Evolutionary conservation across 2,113 vertebrate species (phyloP), one percentile per base, ranked within the genome.

Genomic region (Condylura cristata): DNA sequence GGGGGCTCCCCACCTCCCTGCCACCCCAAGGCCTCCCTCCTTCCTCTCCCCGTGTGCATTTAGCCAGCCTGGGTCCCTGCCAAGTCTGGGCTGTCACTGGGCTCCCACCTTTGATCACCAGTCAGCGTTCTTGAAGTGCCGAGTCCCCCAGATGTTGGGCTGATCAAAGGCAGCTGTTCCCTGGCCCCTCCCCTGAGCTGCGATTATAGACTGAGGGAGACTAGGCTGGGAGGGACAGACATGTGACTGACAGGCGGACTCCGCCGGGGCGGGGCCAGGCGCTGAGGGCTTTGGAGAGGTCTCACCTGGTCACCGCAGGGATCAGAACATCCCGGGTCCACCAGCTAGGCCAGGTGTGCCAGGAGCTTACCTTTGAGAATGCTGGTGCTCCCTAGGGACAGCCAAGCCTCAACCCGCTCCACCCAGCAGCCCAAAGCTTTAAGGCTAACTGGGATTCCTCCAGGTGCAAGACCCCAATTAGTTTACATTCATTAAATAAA

Each of bases 111-210:
- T 98, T 98, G 98, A 98, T 98, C 98, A 98, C 95, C 90, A 97
- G 96, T 90, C 97, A 72, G 97, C 97, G 98, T 98, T 97, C 97
- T 97, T 98, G 97, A 90, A 97, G 97, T 74, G 95, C 97, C 97
- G 96, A 93, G 61, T 97, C 97, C 97, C 98, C 98, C 98, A 98
- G 98, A 98, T 98, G 98, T 98, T 98, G 97, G 0, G 0, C 89
- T 98, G 98, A 98, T 98, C 98, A 98, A 98, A 98, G 98, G 98
- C 98, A 98, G 98, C 98, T 98, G 98, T 91, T 98, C 97, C 96
- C 97, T 0, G 61, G 97, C 87, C 39, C 97, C 97, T 95, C 97
- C 97, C 98, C 98, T 93, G 96, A 96, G 95, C 51, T 94, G 39
- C 9, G 91, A 90, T 74, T 86, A 10, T 34, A 76, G 39, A 76